Evolutionary conservation across 2,797 vertebrate genomes (phyloP).

Genomic region (Hoplostethus mediterraneus): DNA sequence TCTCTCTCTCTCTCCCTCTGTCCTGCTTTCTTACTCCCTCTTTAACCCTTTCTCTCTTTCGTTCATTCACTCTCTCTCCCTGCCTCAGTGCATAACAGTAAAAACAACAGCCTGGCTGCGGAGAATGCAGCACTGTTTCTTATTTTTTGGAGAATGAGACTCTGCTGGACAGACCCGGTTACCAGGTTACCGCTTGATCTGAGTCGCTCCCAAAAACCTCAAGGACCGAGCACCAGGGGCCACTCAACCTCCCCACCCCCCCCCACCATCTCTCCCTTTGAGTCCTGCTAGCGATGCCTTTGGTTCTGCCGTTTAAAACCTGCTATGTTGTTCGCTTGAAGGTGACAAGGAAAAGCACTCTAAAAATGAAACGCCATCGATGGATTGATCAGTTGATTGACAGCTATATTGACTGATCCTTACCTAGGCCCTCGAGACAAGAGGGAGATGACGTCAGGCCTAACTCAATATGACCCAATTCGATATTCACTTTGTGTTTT

Average conservation of each 20-base stretch:
- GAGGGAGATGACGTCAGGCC: slow-evolving; percentile 58
- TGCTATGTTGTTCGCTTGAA: slow-evolving; percentile 30
- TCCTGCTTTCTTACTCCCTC: slow-evolving; percentile 51
- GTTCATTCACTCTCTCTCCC: slow-evolving; percentile 39
- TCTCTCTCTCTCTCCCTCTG: slow-evolving; percentile 49
- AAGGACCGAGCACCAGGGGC: slow-evolving; percentile 29
- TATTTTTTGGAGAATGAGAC: slow-evolving; percentile 25
- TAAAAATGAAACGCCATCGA: slow-evolving; percentile 69
- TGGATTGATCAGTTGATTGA: slow-evolving; percentile 70
- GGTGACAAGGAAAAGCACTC: slow-evolving; percentile 64
- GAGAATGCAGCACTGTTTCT: slow-evolving; percentile 23
- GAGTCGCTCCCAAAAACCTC: slow-evolving; percentile 21
- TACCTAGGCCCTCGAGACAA: slow-evolving; percentile 59
- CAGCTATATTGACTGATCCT: slow-evolving; percentile 70
- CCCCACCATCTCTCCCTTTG: slow-evolving; percentile 39
- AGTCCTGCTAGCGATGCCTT: slow-evolving; percentile 40
- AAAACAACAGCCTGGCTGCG: slow-evolving; percentile 59
- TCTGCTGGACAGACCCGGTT: slow-evolving; percentile 23
- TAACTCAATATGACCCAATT: slow-evolving; percentile 57
- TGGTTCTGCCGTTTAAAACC: slow-evolving; percentile 32
- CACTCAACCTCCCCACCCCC: slow-evolving; percentile 22
- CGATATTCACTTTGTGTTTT: slow-evolving; percentile 58
- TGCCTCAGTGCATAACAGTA: slow-evolving; percentile 59
- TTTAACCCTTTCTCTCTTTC: slow-evolving; percentile 70
- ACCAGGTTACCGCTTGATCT: slow-evolving; percentile 30